Conservation (phyloP, 2,113 vertebrate species). For the Heliornis fulica region DNA sequence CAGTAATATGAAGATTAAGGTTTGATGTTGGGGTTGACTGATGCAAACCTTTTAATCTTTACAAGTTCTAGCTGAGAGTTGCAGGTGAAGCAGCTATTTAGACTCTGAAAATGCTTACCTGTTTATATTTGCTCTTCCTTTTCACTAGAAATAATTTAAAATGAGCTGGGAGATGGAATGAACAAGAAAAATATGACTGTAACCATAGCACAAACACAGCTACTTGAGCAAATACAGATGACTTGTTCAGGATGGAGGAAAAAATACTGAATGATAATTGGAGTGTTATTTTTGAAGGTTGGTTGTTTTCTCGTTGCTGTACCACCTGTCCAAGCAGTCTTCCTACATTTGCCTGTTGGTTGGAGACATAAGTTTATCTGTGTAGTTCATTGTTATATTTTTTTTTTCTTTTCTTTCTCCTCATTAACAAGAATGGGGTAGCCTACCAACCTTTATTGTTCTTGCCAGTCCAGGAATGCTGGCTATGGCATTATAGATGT, state of each 20-base stretch:
- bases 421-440: not conserved
- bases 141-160: not conserved
- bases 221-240: not conserved
- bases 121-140: not conserved
- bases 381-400: not conserved
- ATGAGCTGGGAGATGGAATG: not conserved
- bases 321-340: not conserved
- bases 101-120: not conserved
- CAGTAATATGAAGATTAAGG: constrained; percentile 19
- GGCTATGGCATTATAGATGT: not conserved
- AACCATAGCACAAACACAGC: not conserved
- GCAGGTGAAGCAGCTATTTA: constrained; percentile 6
- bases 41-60: not conserved
- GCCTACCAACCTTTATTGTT: not conserved
- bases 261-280: not conserved
- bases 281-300: constrained; percentile 5
- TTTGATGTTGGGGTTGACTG: not conserved
- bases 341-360: not conserved
- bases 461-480: not conserved
- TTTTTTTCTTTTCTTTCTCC: too few species aligned
- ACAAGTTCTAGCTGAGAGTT: not conserved
- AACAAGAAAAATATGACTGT: not conserved
- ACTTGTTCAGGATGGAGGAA: not conserved
- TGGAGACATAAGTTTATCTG: not conserved
- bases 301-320: not conserved